These are phyloP conservation scores for Leptopilina drosophilae DNA, from an alignment of 2,888 invertebrate genomes.

Conservation along the genomic window DNA sequence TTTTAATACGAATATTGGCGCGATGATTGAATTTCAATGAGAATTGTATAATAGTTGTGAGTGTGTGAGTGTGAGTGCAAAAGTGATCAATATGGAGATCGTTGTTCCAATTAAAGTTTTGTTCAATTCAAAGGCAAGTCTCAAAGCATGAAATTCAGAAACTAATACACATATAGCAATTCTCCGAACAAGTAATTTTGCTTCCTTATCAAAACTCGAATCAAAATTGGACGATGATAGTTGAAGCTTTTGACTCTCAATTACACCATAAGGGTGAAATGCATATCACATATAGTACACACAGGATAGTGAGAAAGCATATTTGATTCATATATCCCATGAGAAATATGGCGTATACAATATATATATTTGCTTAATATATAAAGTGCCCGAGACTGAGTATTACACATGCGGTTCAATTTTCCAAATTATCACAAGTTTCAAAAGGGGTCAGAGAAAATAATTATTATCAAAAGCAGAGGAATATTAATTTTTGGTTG, in stretches of 20 bases:
- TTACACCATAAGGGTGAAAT: background rate
- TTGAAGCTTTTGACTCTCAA: background rate
- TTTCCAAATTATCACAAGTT: background rate
- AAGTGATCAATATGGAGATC: background rate
- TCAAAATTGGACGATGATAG: constrained; percentile 7
- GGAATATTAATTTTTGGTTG: too few relatives aligned
- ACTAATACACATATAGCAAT: background rate
- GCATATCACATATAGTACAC: background rate
- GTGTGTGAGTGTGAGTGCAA: background rate
- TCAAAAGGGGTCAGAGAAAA: background rate
- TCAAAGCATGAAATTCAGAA: background rate
- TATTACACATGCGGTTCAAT: too few relatives aligned
- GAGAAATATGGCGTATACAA: background rate
- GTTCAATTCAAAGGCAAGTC: background rate
- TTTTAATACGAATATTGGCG: too few relatives aligned
- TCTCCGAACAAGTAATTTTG: background rate
- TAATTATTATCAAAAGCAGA: too few relatives aligned
- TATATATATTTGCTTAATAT: too few relatives aligned
- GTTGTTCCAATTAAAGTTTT: constrained; percentile 8
- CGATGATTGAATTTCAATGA: background rate
- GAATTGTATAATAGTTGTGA: background rate
- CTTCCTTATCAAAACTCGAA: constrained; percentile 8
- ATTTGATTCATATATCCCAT: background rate
- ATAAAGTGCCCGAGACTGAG: too few relatives aligned
- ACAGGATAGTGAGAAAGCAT: background rate